Conservation (phyloP, 2,888 invertebrate species). For the Cheilosia scutellata region DNA sequence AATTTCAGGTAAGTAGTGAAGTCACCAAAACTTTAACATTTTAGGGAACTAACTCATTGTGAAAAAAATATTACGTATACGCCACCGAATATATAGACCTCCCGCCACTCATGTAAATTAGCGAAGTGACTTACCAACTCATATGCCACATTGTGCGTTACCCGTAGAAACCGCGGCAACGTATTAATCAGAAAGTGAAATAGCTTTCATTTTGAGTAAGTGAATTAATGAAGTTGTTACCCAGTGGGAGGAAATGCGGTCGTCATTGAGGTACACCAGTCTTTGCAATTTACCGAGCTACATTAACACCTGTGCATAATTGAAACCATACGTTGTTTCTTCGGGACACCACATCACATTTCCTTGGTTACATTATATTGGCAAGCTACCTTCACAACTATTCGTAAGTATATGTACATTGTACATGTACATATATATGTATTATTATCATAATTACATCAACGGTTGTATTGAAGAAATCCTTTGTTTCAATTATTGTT, state of each 20-base stretch:
- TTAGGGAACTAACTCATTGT: neutral
- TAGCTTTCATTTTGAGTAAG: conserved; percentile 54
- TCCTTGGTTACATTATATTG: conserved; percentile 9
- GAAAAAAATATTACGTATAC: neutral
- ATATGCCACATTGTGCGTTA: conserved; percentile 37
- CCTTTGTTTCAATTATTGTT: too few species aligned
- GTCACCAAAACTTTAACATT: neutral
- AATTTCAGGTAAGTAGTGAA: neutral
- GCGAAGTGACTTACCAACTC: conserved; percentile 42
- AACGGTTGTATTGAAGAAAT: too few species aligned
- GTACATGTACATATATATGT: too few species aligned
- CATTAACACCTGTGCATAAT: conserved; percentile 69
- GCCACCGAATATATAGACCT: neutral
- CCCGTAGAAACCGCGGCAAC: conserved; percentile 44
- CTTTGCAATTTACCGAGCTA: conserved; percentile 52
- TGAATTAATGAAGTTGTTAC: conserved; percentile 60
- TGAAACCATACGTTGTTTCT: conserved; percentile 42
- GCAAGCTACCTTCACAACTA: neutral
- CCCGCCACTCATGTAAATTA: conserved; percentile 5
- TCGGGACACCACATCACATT: conserved; percentile 12
- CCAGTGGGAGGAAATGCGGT: conserved; percentile 60
- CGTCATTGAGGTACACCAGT: conserved; percentile 50
- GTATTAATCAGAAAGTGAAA: conserved; percentile 58
- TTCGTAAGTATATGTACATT: too few species aligned
- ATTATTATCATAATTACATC: too few species aligned